Base-by-base conservation (phyloP, 2,797 vertebrate genomes). In the Syngnathus acus region DNA sequence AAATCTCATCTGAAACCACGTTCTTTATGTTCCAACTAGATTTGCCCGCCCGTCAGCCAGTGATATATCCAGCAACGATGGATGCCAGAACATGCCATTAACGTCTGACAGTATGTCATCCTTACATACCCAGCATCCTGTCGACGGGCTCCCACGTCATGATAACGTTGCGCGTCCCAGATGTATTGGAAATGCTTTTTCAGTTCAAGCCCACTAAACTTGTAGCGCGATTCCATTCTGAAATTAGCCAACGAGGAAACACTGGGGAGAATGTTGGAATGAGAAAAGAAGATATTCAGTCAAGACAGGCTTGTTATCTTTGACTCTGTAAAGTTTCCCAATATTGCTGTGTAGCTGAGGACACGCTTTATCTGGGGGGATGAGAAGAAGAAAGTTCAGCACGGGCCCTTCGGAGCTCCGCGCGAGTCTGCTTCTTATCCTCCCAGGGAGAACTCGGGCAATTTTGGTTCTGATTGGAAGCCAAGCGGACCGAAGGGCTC, bases 381-480 rank as follows among this genome's bases (percentile, higher is more conserved):
- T 74, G 64, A 78, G 77, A 76, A 19, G 48, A 42, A 80, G 73
- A 79, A 79, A 77, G 78, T 77, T 75, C 58, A 64, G 76, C 64
- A 62, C 68, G 75, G 73, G 65, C 66, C 68, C 63, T 66, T 50
- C 62, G 6, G 77, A 78, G 71, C 79, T 78, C 51, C 60, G 64
- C 66, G 77, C 67, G 82, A 83, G 68, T 84, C 72, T 11, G 55
- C 73, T 78, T 84, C 60, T 72, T 70, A 82, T 83, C 86, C 86
- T 88, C 84, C 13, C 72, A 72, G 62, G 72, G 79, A 83, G 76
- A 79, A 75, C 76, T 80, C 79, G 75, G 84, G 78, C 78, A 72
- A 72, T 75, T 82, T 82, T 72, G 83, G 71, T 84, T 84, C 82
- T 82, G 84, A 89, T 88, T 83, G 77, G 75, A 82, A 80, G 80